Evolutionary conservation across 2,113 vertebrate genomes (phyloP), one percentile per base, ranked within the genome.

Genomic region (Macquaria ambigua): DNA sequence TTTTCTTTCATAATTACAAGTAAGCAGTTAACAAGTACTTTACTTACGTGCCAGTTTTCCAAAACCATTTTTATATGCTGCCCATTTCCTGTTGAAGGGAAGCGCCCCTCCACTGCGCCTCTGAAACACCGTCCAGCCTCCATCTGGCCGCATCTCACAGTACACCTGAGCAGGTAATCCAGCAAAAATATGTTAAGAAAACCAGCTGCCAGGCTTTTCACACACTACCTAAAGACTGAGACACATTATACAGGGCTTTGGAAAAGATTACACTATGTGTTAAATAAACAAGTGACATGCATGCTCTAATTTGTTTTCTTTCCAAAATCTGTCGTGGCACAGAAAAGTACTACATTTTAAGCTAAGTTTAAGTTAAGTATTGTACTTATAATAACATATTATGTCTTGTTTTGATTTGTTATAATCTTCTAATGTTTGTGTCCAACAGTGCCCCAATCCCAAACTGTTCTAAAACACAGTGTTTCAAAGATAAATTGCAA

Each of bases 81-180:
- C 18, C 94, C 94, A 95, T 1, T 89, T 85, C 34, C 46, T 91
- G 11, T 67, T 1, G 41, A 96, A 96, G 64, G 83, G 77, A n/a
- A 95, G 39, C 0, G 15, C 23, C 34, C 43, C 67, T 9, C 90
- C 90, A 2, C 79, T 89, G 18, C 95, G 93, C 25, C 43, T 93
- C 84, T 96, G 95, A 56, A 96, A 89, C 63, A 96, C 94, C 0
- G 90, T 95, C 95, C 94, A 95, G n/a, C 93, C 93, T n/a, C 92
- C 94, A 43, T 94, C 91, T 0, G 43, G 0, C 6, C 14, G 50
- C 95, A 96, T 96, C 84, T 94, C 87, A 82, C 95, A 95, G 89
- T 89, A 94, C 8, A 91, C 94, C 95, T 96, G 76, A 39, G 66
- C n/a, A 84, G n/a, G 12, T 20, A 58, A 55, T 23, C 20, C 16